Evolutionary conservation across 2,113 vertebrate genomes (phyloP), one percentile per base, ranked within the genome.

Genomic region (Takifugu bimaculatus): DNA sequence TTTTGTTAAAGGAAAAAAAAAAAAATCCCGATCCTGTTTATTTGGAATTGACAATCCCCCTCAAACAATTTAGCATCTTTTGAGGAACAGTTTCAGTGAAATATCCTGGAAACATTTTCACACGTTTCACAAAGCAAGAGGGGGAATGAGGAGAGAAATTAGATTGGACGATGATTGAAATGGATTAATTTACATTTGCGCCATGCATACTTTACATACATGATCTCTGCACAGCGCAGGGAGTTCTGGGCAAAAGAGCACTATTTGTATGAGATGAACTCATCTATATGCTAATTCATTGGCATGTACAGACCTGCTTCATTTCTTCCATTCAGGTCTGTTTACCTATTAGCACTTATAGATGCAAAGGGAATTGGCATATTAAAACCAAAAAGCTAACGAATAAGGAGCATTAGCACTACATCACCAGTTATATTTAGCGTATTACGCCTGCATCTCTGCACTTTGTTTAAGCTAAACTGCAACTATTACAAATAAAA

Each of bases 261-360:
- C 88, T 88, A 91, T 92, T 92, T 91, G 89, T 90, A 89, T 84
- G 90, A 90, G 91, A 90, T 90, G 88, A 91, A 92, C 88, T 92
- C 90, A 92, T 92, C 90, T 92, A 92, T 92, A 92, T 92, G 91
- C 91, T 92, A 92, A 92, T 92, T 91, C 90, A 87, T 89, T 85
- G 85, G 83, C 84, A 89, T 90, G 88, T 90, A 89, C 35, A 39
- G 87, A 87, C 88, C 85, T 89, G 90, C 86, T 86, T 91, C 89
- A 87, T 91, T 90, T 88, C 85, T 87, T 75, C 82, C 82, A 84
- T 90, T 85, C 88, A 90, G 77, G 82, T 85, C 86, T 92, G 88
- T 91, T 92, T 92, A 92, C 91, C 88, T 90, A 92, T 92, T 91
- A 92, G 90, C 85, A 85, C 76, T 84, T 78, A 86, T 84, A 88